Base-by-base conservation (phyloP, 1,140 invertebrate genomes). In the Choristoneura fumiferana region DNA sequence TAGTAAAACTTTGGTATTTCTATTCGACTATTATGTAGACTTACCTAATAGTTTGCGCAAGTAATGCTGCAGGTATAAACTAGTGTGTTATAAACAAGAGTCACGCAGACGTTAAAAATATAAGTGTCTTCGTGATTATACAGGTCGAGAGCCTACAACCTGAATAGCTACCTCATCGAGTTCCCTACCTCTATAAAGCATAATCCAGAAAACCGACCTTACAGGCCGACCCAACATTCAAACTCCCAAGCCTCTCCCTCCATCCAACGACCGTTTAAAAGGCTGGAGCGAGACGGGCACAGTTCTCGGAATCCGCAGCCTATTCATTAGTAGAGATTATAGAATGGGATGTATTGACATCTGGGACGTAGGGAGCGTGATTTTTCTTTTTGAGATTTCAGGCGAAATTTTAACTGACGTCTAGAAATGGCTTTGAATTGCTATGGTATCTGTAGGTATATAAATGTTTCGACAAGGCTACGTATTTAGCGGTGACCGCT, bases 261-360 rank as follows among this genome's bases (percentile, higher is more conserved):
- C 81, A 64, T 74, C 37, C 54, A 57, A 58, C 57, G 54, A 56
- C 69, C 13, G 77, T 54, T 63, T 6, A 29, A 2, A 2, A 29
- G 22, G 22, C 2, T 3, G 53, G 78, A 88, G 67, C 63, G 77
- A 73, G 85, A 85, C 67, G 60, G 73, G 61, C 65, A 56, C 64
- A 76, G 43, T 72, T 84, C 74, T 72, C 78, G 77, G 67, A 75
- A 71, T 58, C 56, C 74, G 74, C 64, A 79, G 74, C 72, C 85
- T 85, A 86, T 88, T 88, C 85, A 88, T 88, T 88, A 88, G 85
- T 82, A 68, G 82, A 78, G 81, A 84, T 82, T 84, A 83, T 71
- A 71, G 67, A 58, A 56, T 67, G 78, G 78, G 81, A 83, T 84
- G 80, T 84, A 84, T 84, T 84, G 82, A 85, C 84, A 87, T 81